Evolutionary conservation across 2,888 invertebrate genomes (phyloP), one percentile per base, ranked within the genome.

Genomic region (Acronicta aceris): DNA sequence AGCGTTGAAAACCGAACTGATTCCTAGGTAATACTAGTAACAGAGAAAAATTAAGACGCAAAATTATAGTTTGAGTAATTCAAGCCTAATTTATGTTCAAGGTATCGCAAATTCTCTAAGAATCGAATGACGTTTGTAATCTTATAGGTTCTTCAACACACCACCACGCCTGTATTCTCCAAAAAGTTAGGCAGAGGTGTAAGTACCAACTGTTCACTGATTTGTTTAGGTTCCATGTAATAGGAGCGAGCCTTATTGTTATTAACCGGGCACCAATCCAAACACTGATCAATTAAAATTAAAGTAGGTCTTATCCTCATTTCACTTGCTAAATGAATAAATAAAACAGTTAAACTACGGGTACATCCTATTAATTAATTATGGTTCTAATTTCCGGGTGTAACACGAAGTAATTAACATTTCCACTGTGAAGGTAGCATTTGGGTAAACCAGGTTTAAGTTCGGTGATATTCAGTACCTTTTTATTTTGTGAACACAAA

Each of bases 1-100:
- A 91, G 86, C 88, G 81, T 81, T 85, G 60, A 66, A 63, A 57
- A 64, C 66, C 46, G 25, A 66, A 55, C 66, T 58, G 25, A 54
- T 59, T 67, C 40, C 56, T 71, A 62, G 60, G 51, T 66, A 58
- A 52, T 51, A 43, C 21, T 30, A 16, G 21, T 25, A 21, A 38
- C n/a, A 9, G 15, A 2, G 17, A 7, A 30, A 45, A 40, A 52
- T 12, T 10, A 0, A 17, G 10, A 42, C n/a, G 1, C n/a, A 27
- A 16, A 41, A 41, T 7, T 27, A 36, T 0, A 15, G 15, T 12
- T 25, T 12, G 10, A 27, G 59, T 66, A 66, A 67, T 33, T 33
- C 5, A 27, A 58, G 17, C 5, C 9, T 49, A 49, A 58, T 45
- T 25, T 17, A 16, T 12, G 15, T 52, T 57, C 51, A 57, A 65